A percentile compares a stretch with the other conserved stretches of the same genome.
Evolutionary conservation across 2,113 vertebrate species (phyloP).

Genomic region (Myocastor coypus): DNA sequence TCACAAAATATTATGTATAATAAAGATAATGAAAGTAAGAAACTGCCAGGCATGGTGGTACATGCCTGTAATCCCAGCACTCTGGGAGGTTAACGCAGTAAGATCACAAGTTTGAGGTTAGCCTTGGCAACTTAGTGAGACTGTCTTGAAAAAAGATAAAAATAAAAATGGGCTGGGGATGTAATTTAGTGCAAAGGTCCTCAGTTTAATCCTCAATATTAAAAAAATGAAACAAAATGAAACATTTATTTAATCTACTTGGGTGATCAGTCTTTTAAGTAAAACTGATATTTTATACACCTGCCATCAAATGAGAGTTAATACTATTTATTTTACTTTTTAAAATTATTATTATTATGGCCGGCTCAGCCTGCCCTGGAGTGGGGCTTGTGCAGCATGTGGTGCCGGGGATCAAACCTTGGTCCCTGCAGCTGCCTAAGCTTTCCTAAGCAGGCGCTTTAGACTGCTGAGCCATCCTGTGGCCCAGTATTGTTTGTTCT

Average conservation of each 20-base stretch:
- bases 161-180: not conserved
- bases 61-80: not conserved
- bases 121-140: not conserved
- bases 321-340: not conserved
- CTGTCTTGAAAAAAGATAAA: not conserved
- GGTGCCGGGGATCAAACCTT: no score
- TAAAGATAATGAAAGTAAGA: not conserved
- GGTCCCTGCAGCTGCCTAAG: no score
- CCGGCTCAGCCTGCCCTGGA: no score
- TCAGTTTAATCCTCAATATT: not conserved
- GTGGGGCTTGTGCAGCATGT: no score
- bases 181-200: not conserved
- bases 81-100: not conserved
- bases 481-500: no score
- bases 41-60: not conserved
- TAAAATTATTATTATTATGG: no score
- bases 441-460: no score
- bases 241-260: not conserved
- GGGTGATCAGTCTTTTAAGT: not conserved
- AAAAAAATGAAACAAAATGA: not conserved
- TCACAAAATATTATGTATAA: slow-evolving; percentile 4
- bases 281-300: not conserved
- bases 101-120: not conserved
- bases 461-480: no score
- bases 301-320: not conserved